A percentile compares a stretch with the other conserved stretches of the same genome.
Evolutionary conservation across 2,113 vertebrate genomes (phyloP).

Genomic region (Gallinago undulata): DNA sequence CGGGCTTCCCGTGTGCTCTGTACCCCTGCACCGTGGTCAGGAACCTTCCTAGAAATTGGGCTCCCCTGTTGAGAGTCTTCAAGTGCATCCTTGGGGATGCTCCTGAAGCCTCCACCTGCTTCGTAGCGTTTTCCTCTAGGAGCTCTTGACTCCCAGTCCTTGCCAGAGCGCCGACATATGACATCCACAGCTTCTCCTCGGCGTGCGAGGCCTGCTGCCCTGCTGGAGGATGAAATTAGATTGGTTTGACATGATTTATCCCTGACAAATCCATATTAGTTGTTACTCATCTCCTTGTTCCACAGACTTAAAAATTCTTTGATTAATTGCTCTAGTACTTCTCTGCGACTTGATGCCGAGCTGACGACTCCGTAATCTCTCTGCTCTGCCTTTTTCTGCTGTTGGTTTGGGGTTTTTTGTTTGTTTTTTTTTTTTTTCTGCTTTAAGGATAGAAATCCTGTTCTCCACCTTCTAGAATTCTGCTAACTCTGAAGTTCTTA

Average conservation of each 20-base stretch:
- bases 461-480: neutral
- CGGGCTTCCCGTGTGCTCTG: fast-evolving
- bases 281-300: neutral
- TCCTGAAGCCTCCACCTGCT: neutral
- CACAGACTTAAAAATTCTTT: neutral
- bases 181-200: neutral
- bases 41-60: fast-evolving
- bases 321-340: neutral
- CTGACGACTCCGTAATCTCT: neutral
- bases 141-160: neutral
- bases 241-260: neutral
- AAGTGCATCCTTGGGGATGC: neutral
- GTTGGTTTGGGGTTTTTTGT: too few species aligned
- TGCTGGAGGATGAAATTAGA: neutral
- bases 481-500: neutral
- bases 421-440: too few species aligned
- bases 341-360: neutral
- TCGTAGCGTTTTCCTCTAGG: fast-evolving
- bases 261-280: neutral
- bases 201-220: neutral
- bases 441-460: neutral
- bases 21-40: fast-evolving
- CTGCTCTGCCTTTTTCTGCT: neutral
- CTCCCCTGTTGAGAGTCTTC: fast-evolving
- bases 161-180: neutral